A percentile compares a stretch with the other conserved stretches of the same genome.
Conservation (phyloP, 2,113 vertebrate species). For the Rhizomys pruinosus region DNA sequence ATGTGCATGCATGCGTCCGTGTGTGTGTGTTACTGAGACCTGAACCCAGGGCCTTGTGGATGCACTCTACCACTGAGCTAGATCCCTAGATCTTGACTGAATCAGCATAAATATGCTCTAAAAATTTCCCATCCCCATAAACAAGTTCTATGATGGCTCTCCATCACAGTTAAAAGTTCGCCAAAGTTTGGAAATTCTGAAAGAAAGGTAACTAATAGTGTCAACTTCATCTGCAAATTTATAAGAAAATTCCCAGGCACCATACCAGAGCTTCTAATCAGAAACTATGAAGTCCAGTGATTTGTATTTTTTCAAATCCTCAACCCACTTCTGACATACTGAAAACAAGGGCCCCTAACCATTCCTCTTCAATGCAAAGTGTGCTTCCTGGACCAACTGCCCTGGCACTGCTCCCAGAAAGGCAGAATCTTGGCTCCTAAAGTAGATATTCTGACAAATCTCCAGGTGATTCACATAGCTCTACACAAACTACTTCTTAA, state of each 20-base stretch:
- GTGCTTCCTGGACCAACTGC: background rate
- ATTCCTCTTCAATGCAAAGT: background rate
- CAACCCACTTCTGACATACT: background rate
- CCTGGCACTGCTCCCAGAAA: background rate
- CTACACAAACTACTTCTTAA: background rate
- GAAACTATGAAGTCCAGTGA: background rate
- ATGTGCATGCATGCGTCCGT: background rate
- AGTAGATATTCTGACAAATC: background rate
- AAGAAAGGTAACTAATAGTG: background rate
- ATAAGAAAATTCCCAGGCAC: background rate
- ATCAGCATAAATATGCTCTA: background rate
- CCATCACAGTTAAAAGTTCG: background rate
- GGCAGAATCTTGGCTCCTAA: background rate
- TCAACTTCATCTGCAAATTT: background rate
- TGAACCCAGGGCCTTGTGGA: background rate
- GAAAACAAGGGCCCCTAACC: background rate
- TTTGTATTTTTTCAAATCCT: background rate
- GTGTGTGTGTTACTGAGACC: background rate
- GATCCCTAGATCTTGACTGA: background rate
- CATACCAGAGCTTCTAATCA: background rate
- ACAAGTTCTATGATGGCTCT: background rate
- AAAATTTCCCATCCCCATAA: background rate
- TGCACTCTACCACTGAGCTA: background rate
- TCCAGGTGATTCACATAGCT: background rate
- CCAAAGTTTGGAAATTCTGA: background rate